Evolutionary conservation across 2,888 invertebrate species (phyloP).

Genomic region (Endotricha flammealis): DNA sequence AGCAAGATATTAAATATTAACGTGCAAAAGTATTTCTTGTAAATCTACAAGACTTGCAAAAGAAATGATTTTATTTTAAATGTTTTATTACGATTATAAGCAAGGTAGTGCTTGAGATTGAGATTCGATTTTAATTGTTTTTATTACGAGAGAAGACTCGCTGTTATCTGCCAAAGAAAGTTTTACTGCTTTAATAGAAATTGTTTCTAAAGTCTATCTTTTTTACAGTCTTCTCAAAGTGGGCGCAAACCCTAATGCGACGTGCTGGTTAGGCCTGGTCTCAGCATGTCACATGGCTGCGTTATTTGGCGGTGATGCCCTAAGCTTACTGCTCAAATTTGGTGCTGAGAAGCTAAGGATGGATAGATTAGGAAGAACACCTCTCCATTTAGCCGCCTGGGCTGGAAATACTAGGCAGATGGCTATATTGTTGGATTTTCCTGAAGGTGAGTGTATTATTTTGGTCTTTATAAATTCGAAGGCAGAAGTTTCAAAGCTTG

Average conservation of each 20-base stretch:
- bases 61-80: too few relatives aligned
- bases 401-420: slow-evolving; percentile 63
- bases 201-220: not conserved
- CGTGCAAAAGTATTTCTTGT: too few relatives aligned
- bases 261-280: slow-evolving; percentile 59
- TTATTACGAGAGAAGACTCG: too few relatives aligned
- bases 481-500: too few relatives aligned
- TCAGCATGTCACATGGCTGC: slow-evolving; percentile 72
- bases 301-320: slow-evolving; percentile 50
- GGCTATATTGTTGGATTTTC: slow-evolving; percentile 58
- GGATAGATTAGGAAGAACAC: slow-evolving; percentile 64
- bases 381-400: slow-evolving; percentile 70
- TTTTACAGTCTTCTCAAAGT: slow-evolving; percentile 58
- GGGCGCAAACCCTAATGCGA: slow-evolving; percentile 72
- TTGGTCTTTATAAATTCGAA: too few relatives aligned
- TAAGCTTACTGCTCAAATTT: slow-evolving; percentile 54
- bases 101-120: too few relatives aligned
- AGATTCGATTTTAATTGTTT: too few relatives aligned
- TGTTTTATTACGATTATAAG: too few relatives aligned
- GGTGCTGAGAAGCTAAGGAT: slow-evolving; percentile 61
- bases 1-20: too few relatives aligned
- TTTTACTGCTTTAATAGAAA: too few relatives aligned
- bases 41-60: too few relatives aligned
- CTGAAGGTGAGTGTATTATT: slow-evolving; percentile 45
- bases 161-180: too few relatives aligned